These are phyloP conservation scores for Varanus salvator DNA, from an alignment of 2,113 vertebrate genomes.

Conservation along the genomic window DNA sequence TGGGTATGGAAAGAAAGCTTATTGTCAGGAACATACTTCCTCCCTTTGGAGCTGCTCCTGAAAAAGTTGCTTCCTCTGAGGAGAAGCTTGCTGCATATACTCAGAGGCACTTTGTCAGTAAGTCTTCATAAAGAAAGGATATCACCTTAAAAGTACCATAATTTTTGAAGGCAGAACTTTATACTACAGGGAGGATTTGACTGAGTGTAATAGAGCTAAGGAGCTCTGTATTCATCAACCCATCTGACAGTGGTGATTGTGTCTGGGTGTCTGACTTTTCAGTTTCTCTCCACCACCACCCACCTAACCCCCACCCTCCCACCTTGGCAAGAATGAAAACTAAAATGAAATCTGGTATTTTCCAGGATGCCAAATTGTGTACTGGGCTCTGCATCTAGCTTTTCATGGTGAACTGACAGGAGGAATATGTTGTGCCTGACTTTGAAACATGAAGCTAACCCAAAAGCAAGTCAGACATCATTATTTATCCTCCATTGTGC, in stretches of 20 bases:
- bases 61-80: neutral
- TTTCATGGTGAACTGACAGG: neutral
- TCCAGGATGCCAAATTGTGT: neutral
- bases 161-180: no score
- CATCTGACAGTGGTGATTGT: neutral
- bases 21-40: no score
- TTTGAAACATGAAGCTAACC: neutral
- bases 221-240: neutral
- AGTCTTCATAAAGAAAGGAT: neutral
- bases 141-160: no score
- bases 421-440: neutral
- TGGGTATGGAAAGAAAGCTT: no score
- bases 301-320: neutral
- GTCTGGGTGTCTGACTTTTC: neutral
- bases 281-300: neutral
- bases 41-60: neutral
- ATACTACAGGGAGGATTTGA: neutral
- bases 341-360: neutral
- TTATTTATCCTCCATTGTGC: constrained; percentile 4
- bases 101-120: neutral
- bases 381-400: neutral
- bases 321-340: neutral
- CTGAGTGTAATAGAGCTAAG: neutral
- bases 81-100: neutral
- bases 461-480: neutral